Base-by-base conservation (phyloP, 64 coral and sea anemone genomes). In the Stylophora pistillata region DNA sequence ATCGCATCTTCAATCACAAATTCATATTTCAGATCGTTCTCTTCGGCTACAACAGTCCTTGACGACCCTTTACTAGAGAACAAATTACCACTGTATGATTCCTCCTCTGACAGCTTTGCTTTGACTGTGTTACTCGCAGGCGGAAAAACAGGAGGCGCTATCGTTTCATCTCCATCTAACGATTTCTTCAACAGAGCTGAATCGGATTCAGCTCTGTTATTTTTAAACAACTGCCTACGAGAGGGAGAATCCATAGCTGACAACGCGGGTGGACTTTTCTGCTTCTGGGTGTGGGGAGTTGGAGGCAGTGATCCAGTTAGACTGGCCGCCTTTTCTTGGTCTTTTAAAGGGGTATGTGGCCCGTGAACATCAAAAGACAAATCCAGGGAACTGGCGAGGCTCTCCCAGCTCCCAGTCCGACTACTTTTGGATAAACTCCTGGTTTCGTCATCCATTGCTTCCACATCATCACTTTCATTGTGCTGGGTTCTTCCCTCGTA, bases 401-500 rank as follows among this genome's bases (percentile, higher is more conserved):
- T 99, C 78, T 99, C 97, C 61, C 89, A 58, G 62, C 97, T 99
- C 4, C 76, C 93, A 17, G 97, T 93, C 9, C 41, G 88, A 88
- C 89, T 95, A 57, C 97, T 95, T 16, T 85, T 90, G 13, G 74
- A 92, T 55, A 95, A 74, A 74, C 93, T 92, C 83, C 92, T 90
- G 4, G 91, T 82, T 55, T 96, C 95, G 28, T 96, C 91, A 53
- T 99, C 93, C 71, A 81, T 78, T 6, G 97, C 93, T 16, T 99
- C 97, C 14, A 95, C 70, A 21, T 93, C 97, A 85, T 99, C 97
- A 69, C 90, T 99, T n/a, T 99, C 97, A 76, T 77, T 91, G 78
- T 89, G 78, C 17, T 95, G 90, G 1, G 73, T 72, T 74, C 72
- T 79, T 30, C 91, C 86, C 64, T 92, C 90, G 80, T 93, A 92